A percentile compares a stretch with the other conserved stretches of the same genome.
Evolutionary conservation across 1,140 invertebrate genomes (phyloP).

Genomic region (Calliphora vicina): DNA sequence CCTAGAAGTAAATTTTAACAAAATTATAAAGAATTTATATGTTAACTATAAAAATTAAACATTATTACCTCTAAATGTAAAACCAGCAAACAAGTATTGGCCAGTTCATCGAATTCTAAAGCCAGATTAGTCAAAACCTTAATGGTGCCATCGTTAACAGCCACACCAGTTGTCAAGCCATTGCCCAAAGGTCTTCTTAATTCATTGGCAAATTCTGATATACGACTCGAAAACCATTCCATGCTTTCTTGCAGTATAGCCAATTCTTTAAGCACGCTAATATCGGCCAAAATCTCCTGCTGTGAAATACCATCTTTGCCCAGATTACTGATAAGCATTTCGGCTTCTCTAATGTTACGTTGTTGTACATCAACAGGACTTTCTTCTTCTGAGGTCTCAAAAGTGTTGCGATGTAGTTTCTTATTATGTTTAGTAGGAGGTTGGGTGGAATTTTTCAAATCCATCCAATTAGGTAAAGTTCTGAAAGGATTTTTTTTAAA

Average conservation of each 20-base stretch:
- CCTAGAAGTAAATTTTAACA: too few species aligned
- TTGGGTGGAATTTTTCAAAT: conserved; percentile 70
- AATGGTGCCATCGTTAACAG: conserved; percentile 61
- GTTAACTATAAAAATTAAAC: not conserved
- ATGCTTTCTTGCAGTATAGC: conserved; percentile 92
- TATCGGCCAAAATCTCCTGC: conserved; percentile 83
- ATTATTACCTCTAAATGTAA: conserved; percentile 84
- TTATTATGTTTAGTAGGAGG: conserved; percentile 55
- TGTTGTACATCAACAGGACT: conserved; percentile 80
- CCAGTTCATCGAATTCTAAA: conserved; percentile 84
- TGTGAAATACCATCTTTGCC: conserved; percentile 84
- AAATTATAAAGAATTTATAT: conserved; percentile 25
- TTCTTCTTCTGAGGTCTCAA: conserved; percentile 71
- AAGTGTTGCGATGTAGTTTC: conserved; percentile 54
- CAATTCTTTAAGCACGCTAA: conserved; percentile 79
- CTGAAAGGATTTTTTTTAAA: conserved; percentile 61
- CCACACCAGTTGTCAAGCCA: conserved; percentile 48
- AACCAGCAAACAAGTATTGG: conserved; percentile 89
- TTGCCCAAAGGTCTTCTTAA: conserved; percentile 62
- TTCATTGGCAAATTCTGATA: conserved; percentile 67
- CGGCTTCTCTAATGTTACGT: conserved; percentile 87
- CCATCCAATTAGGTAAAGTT: conserved; percentile 83
- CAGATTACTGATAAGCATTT: conserved; percentile 88
- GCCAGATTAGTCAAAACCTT: conserved; percentile 71
- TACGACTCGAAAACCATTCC: conserved; percentile 75